Base-by-base conservation (phyloP, 1,140 invertebrate species). In the Campoletis sonorensis region DNA sequence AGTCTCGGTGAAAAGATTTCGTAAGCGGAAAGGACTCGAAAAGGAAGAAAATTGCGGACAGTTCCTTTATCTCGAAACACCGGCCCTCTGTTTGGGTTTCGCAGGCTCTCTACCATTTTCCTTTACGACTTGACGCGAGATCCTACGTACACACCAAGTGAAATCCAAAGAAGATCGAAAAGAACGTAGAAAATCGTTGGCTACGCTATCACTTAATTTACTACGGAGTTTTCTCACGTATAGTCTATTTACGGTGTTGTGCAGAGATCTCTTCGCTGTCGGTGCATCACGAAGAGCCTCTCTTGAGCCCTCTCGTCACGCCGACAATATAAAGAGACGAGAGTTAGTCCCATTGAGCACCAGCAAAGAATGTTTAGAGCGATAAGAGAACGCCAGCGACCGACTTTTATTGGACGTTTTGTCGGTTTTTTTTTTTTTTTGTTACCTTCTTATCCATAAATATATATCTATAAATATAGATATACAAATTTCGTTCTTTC, bases 71-170 rank as follows among this genome's bases (percentile, higher is more conserved):
- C 80, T 79, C 75, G 71, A 75, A 33, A 15, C 71, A 79, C 71
- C 73, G 78, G 71, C 81, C 70, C 37, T 80, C 27, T 87, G 85
- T 88, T 88, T 88, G 86, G 80, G 79, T 85, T 84, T 58, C 81
- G 68, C 58, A 21, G 40, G 21, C 79, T 71, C 68, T 83, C 79
- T 80, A 79, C 75, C 45, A 7, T n/a, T 61, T 21, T 61, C 78
- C 58, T 85, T 87, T 85, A 86, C 67, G 85, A 83, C 84, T 79
- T 61, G 79, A 64, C 77, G 75, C 76, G 71, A 83, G 85, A 88
- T 89, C 83, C 85, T 89, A 88, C 86, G 58, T 82, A 87, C 85
- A 87, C 87, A 88, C 45, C 77, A 7, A 83, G 77, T 84, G 81
- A 82, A 79, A 67, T 81, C 61, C 72, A 51, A 30, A 7, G 72